phyloP scores from a whole-genome alignment of 92 coral and sea anemone genomes.

The Diadumene lineata region DNA sequence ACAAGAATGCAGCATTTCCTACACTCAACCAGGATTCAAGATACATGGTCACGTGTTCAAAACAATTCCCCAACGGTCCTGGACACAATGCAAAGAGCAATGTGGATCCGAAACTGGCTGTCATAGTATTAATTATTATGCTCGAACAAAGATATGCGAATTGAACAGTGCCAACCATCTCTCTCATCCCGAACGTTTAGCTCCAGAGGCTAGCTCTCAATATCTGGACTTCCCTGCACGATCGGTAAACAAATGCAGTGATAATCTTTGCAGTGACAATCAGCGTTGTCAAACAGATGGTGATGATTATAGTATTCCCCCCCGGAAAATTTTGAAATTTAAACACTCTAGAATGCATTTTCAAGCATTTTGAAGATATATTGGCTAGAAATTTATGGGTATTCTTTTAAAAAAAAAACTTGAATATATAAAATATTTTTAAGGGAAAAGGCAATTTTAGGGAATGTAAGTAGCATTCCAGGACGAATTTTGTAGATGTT shows the following conservation, averaged over 20 bases:
- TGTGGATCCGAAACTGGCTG: neutral
- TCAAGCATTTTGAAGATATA: no score
- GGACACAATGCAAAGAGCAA: neutral
- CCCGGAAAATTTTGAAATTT: no score
- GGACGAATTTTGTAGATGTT: no score
- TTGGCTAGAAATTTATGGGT: no score
- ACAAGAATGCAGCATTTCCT: neutral
- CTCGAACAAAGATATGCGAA: neutral
- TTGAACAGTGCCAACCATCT: neutral
- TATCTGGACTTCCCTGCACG: neutral
- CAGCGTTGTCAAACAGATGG: neutral
- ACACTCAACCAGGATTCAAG: neutral
- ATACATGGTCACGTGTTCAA: neutral
- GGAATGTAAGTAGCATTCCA: no score
- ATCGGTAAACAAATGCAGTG: neutral
- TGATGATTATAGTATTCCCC: neutral
- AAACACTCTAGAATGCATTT: no score
- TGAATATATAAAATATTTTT: no score
- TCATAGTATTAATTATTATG: neutral
- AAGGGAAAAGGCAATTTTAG: no score
- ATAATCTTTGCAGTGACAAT: neutral
- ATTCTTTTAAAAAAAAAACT: no score
- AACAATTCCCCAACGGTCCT: neutral
- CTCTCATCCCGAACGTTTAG: neutral
- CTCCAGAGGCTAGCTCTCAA: neutral